Conservation (phyloP, 2,113 vertebrate species). For the Pseudonaja textilis region DNA sequence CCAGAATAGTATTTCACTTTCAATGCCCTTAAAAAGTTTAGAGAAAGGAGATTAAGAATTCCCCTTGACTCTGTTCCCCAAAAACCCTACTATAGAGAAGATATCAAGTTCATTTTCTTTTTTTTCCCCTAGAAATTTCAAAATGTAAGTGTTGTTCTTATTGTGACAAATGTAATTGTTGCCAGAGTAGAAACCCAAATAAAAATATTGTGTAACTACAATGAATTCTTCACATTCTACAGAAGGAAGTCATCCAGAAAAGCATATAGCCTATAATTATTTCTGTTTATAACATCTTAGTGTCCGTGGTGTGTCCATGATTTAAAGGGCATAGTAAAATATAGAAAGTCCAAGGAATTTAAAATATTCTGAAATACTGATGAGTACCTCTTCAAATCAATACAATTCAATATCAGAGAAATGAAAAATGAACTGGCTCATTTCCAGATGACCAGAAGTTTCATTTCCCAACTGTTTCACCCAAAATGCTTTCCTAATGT, state of each 20-base stretch:
- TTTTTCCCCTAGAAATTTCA: neutral
- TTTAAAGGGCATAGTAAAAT: neutral
- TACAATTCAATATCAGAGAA: neutral
- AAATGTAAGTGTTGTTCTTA: neutral
- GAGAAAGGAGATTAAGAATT: neutral
- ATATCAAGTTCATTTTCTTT: neutral
- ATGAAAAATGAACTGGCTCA: neutral
- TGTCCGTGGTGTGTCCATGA: neutral
- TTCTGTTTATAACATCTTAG: neutral
- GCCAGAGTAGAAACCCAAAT: neutral
- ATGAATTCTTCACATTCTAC: neutral
- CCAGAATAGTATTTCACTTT: neutral
- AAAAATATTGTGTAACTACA: neutral
- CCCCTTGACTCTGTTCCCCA: rapidly evolving
- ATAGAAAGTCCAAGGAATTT: neutral
- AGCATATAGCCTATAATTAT: neutral
- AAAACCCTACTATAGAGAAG: neutral
- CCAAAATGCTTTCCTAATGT: neutral
- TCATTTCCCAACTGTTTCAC: neutral
- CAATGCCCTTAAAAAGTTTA: neutral
- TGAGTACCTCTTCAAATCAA: neutral
- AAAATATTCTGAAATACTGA: neutral
- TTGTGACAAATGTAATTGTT: neutral
- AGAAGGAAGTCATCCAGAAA: neutral
- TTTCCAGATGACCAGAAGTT: neutral